A percentile compares a stretch with the other conserved stretches of the same genome.
Conservation (phyloP, 2,113 vertebrate species). For the Cichladusa arquata region DNA sequence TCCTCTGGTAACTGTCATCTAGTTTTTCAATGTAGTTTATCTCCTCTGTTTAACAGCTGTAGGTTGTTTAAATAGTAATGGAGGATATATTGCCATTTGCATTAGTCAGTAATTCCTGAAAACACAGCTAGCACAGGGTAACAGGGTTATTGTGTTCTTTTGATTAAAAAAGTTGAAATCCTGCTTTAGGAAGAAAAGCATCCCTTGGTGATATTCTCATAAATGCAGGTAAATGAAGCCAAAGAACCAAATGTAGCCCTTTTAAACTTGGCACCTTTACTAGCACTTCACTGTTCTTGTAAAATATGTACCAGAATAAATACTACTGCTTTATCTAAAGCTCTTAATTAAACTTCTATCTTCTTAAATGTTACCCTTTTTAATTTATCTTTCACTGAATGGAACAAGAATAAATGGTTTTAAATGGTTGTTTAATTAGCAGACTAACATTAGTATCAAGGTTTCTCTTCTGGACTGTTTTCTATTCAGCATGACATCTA, state of each 20-base stretch:
- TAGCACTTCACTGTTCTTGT: neutral
- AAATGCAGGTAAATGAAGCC: neutral
- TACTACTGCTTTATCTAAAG: neutral
- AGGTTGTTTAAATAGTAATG: neutral
- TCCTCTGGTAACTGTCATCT: neutral
- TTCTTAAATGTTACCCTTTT: neutral
- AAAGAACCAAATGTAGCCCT: neutral
- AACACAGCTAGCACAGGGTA: neutral
- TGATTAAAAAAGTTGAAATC: neutral
- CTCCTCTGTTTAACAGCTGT: neutral
- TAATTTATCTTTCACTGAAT: neutral
- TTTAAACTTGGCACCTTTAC: neutral
- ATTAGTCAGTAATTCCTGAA: neutral
- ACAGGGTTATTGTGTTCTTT: neutral
- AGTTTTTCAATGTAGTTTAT: neutral
- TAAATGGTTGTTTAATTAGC: neutral
- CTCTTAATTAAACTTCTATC: neutral
- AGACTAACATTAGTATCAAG: neutral
- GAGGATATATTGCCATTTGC: neutral
- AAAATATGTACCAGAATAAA: neutral
- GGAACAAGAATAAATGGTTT: neutral
- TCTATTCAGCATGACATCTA: neutral
- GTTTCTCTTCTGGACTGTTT: neutral
- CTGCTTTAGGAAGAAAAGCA: neutral
- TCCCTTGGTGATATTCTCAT: neutral